phyloP scores from a whole-genome alignment of 1,140 invertebrate genomes.

The Macrostomum lignano region DNA sequence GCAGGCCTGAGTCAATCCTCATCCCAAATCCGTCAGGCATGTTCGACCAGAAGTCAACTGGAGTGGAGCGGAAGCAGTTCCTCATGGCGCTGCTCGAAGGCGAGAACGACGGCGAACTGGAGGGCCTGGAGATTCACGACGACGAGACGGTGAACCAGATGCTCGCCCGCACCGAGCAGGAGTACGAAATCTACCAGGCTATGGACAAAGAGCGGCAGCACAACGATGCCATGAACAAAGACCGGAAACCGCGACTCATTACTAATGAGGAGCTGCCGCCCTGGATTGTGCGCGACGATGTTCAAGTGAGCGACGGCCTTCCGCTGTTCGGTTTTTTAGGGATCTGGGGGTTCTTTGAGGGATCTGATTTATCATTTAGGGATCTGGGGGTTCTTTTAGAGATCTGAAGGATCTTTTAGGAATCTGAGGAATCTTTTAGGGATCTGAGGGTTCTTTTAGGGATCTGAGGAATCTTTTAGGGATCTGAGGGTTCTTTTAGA shows the following conservation, averaged over 20 bases:
- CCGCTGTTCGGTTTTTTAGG: neutral
- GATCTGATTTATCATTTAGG: no score
- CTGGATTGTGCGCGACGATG: slow-evolving; percentile 74
- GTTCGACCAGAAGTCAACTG: slow-evolving; percentile 96
- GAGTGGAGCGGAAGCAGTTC: slow-evolving; percentile 68
- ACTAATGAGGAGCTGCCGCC: slow-evolving; percentile 70
- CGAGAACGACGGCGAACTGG: slow-evolving; percentile 61
- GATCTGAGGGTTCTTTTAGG: no score
- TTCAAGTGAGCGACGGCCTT: slow-evolving; percentile 39
- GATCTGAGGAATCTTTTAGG: no score
- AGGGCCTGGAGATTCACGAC: slow-evolving; percentile 91
- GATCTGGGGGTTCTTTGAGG: no score
- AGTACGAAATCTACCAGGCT: slow-evolving; percentile 70
- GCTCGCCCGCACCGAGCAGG: slow-evolving; percentile 70
- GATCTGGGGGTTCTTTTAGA: no score
- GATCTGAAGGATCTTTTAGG: no score
- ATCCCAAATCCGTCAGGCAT: no score
- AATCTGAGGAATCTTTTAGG: no score
- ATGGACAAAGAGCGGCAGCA: slow-evolving; percentile 66
- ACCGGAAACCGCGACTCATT: slow-evolving; percentile 51
- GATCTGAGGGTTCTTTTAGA: no score
- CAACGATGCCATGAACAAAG: slow-evolving; percentile 43
- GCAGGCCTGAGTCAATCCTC: no score
- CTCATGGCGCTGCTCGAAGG: slow-evolving; percentile 50
- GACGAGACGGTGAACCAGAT: slow-evolving; percentile 97